phyloP scores from a whole-genome alignment of 2,113 vertebrate species.

The Stegostoma tigrinum region DNA sequence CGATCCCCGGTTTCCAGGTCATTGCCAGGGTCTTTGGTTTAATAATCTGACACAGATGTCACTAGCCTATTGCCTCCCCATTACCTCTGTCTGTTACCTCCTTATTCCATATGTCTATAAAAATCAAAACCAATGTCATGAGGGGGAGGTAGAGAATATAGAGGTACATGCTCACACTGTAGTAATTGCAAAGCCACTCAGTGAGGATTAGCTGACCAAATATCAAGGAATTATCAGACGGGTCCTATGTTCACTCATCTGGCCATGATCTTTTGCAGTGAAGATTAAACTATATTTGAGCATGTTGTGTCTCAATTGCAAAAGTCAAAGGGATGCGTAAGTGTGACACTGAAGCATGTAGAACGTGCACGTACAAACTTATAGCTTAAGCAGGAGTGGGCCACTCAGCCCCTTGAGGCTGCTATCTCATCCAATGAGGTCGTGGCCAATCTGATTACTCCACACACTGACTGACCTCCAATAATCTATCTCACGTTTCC shows the following conservation, averaged over 20 bases:
- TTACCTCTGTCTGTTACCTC: background rate
- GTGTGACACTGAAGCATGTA: background rate
- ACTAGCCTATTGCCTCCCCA: too few species aligned
- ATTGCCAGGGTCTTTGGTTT: too few species aligned
- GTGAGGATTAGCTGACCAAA: background rate
- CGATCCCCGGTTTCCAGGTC: too few species aligned
- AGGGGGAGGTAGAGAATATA: background rate
- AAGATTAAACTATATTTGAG: background rate
- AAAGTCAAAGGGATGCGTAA: background rate
- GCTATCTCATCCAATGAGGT: too few species aligned
- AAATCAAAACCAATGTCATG: background rate
- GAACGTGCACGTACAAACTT: background rate
- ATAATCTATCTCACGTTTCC: too few species aligned
- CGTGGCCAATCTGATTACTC: too few species aligned
- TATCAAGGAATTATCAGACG: background rate
- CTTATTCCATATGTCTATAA: background rate
- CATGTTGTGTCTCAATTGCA: background rate
- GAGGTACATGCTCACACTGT: background rate
- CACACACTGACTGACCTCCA: too few species aligned
- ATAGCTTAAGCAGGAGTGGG: too few species aligned
- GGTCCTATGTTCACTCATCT: background rate
- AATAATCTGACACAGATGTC: too few species aligned
- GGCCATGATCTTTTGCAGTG: background rate
- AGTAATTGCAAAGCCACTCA: background rate
- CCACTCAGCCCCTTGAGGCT: too few species aligned